Evolutionary conservation across 2,888 invertebrate genomes (phyloP).

Genomic region (Clepsis dumicolana): DNA sequence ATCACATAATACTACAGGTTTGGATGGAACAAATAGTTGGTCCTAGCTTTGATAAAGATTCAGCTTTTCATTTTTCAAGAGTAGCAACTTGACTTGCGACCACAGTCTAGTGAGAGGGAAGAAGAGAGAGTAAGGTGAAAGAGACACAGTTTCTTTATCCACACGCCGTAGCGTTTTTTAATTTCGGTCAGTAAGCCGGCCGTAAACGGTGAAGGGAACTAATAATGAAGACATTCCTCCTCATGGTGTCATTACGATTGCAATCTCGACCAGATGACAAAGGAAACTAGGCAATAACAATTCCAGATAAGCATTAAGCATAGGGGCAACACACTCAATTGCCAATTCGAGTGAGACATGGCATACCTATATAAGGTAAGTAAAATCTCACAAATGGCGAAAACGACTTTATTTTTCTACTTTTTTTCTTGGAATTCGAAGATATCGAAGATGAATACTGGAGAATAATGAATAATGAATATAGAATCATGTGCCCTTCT

Average conservation of each 20-base stretch:
- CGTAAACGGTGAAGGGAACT: not conserved
- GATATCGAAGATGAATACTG: too few species aligned
- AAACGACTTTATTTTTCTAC: not conserved
- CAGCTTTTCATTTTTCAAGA: too few species aligned
- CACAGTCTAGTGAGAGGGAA: not conserved
- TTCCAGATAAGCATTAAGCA: not conserved
- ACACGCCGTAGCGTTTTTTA: not conserved
- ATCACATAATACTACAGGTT: too few species aligned
- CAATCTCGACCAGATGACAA: not conserved
- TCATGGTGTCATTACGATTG: not conserved
- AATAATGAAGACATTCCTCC: not conserved
- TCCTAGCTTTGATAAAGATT: too few species aligned
- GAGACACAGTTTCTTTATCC: not conserved
- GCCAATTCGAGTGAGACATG: not conserved
- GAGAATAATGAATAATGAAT: too few species aligned
- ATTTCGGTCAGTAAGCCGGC: not conserved
- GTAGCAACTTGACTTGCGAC: too few species aligned
- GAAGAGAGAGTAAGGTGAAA: not conserved
- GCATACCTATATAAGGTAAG: too few species aligned
- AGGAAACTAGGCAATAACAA: slow-evolving; percentile 8
- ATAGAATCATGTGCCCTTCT: too few species aligned
- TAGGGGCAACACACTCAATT: not conserved
- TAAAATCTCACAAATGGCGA: too few species aligned
- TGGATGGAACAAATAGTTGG: too few species aligned
- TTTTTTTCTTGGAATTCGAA: not conserved